Base-by-base conservation (phyloP, 2,888 invertebrate species). In the Helleia helle region DNA sequence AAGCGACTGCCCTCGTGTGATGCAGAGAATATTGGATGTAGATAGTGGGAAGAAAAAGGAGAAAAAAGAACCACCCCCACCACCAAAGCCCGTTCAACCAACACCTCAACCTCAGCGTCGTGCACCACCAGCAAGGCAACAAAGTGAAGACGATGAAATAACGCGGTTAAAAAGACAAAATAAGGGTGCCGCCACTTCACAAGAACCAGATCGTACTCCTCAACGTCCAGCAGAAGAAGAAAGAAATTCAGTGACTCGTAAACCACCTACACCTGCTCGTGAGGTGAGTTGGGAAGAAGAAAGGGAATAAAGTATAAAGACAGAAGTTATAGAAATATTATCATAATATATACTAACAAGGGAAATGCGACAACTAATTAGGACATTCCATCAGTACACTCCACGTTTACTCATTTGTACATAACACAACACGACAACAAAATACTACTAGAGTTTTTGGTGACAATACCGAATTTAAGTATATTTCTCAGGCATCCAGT, bases 141-240 rank as follows among this genome's bases (percentile, higher is more conserved):
- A 91, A 49, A 94, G 94, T 65, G 96, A 96, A 77, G 95, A 95
- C 59, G 95, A 95, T 62, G 96, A 96, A 71, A 94, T 96, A 48
- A 87, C 93, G 6, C 90, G 92, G 59, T 92, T 94, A 50, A 96
- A 96, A 77, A 91, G 93, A 62, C 93, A 93, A 74, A 95, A 93
- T 61, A 95, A 95, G 71, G 83, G 80, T 13, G 89, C 90, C 12
- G 87, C 90, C 14, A 84, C 90, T 7, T 87, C 89, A 12, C 77
- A 85, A 58, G 90, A 89, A 62, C 81, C 88, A 22, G 89, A 90
- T 51, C 80, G 88, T 30, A 73, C 87, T 12, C 67, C 85, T 41
- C 80, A 63, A 62, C 72, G 80, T 41, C 72, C 77, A 46, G 76
- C 70, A 46, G 79, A 89, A 70, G 86, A 91, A 74, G 87, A 90